Conservation (phyloP, 1,140 invertebrate genomes). For the Harpegnathos saltator region DNA sequence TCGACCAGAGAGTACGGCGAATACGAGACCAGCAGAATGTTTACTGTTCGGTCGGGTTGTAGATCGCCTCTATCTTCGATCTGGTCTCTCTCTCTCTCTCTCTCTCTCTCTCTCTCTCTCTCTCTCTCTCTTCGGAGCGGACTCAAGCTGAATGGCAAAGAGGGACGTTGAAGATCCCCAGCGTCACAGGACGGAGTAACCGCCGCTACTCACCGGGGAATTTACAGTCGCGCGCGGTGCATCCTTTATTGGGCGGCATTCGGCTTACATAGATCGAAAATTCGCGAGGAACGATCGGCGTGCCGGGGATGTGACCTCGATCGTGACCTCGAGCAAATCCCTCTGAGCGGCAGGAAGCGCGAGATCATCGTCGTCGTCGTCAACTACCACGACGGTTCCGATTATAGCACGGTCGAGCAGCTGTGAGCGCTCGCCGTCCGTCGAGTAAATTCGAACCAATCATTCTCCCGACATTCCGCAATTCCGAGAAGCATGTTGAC, state of each 20-base stretch:
- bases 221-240: slow-evolving; percentile 77
- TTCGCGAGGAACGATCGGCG: slow-evolving; percentile 62
- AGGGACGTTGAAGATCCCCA: slow-evolving; percentile 65
- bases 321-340: slow-evolving; percentile 43
- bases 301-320: slow-evolving; percentile 32
- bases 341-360: not conserved
- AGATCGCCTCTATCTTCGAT: slow-evolving; percentile 82
- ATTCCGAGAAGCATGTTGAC: not conserved
- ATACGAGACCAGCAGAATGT: slow-evolving; percentile 67
- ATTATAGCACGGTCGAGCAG: slow-evolving; percentile 7
- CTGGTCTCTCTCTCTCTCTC: slow-evolving; percentile 75
- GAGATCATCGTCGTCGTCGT: not conserved
- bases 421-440: not conserved
- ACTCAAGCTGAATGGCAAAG: slow-evolving; percentile 70
- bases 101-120: too few relatives aligned
- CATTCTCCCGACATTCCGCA: not conserved
- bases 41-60: slow-evolving; percentile 80
- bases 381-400: slow-evolving; percentile 4
- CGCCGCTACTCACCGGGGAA: slow-evolving; percentile 74
- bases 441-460: slow-evolving; percentile 13
- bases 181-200: slow-evolving; percentile 70
- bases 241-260: slow-evolving; percentile 79
- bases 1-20: slow-evolving; percentile 17
- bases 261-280: slow-evolving; percentile 75
- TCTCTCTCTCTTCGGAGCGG: slow-evolving; percentile 12